phyloP scores from a whole-genome alignment of 2,888 invertebrate species.

The Brachyptera risi region DNA sequence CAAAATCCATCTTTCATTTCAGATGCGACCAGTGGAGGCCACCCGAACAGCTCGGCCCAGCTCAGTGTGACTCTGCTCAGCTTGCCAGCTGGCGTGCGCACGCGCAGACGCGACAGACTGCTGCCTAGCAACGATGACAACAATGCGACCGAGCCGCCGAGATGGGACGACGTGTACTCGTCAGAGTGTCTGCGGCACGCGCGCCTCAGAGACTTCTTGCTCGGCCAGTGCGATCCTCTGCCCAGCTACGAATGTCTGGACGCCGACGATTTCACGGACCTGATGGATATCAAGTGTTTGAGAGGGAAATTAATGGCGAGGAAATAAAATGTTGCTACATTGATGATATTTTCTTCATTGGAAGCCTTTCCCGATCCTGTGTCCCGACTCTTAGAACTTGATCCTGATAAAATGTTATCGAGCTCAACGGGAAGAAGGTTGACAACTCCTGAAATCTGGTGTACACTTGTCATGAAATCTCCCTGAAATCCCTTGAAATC shows the following conservation, averaged over 20 bases:
- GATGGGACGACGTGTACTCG: no score
- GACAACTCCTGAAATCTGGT: no score
- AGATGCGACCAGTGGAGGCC: background rate
- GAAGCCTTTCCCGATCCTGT: no score
- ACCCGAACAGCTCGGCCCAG: background rate
- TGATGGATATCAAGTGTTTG: slow-evolving; percentile 6
- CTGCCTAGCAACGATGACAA: no score
- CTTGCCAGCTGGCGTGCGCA: background rate
- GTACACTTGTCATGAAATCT: no score
- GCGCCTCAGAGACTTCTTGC: background rate
- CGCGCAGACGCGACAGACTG: no score
- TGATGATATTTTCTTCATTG: background rate
- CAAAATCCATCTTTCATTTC: background rate
- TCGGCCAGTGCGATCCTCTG: background rate
- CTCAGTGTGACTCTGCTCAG: background rate
- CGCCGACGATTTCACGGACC: background rate
- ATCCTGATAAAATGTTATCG: no score
- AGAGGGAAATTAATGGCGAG: background rate
- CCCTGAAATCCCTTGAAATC: no score
- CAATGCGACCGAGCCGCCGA: background rate
- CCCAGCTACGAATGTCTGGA: background rate
- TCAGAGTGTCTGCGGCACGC: background rate
- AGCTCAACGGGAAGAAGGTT: no score
- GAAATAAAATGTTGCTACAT: background rate
- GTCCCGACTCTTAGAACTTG: no score